Conservation (phyloP, 2,888 invertebrate genomes). For the Spodoptera picta region DNA sequence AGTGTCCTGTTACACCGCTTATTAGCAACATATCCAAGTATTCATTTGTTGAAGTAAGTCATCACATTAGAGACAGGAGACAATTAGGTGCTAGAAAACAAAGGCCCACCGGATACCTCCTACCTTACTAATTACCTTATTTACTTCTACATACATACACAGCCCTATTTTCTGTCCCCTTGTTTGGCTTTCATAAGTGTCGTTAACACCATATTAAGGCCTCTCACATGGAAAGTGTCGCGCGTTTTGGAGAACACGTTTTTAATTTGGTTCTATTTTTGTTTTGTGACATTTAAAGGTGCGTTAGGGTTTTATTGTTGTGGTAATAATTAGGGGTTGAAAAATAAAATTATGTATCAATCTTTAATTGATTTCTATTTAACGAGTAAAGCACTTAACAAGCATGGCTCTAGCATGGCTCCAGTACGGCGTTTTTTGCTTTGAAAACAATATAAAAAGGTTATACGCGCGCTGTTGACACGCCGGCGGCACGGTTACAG, state of each 20-base stretch:
- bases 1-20: slow-evolving; percentile 16
- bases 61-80: slow-evolving; percentile 38
- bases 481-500: no score
- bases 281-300: slow-evolving; percentile 2
- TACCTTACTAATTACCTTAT: slow-evolving; percentile 70
- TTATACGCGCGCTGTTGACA: no score
- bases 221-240: slow-evolving; percentile 35
- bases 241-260: slow-evolving; percentile 14
- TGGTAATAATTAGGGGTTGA: no score
- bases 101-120: slow-evolving; percentile 33
- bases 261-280: slow-evolving; percentile 9
- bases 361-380: no score
- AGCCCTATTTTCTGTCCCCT: slow-evolving; percentile 60
- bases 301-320: neutral
- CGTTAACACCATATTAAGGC: slow-evolving; percentile 60
- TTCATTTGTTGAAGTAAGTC: slow-evolving; percentile 38
- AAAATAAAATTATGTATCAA: no score
- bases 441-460: no score
- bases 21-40: slow-evolving; percentile 26
- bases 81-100: slow-evolving; percentile 50
- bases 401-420: no score
- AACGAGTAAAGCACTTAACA: no score
- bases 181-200: slow-evolving; percentile 70
- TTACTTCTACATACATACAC: slow-evolving; percentile 59
- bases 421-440: no score